phyloP scores from a whole-genome alignment of 2,113 vertebrate species.

The Alligator mississippiensis region DNA sequence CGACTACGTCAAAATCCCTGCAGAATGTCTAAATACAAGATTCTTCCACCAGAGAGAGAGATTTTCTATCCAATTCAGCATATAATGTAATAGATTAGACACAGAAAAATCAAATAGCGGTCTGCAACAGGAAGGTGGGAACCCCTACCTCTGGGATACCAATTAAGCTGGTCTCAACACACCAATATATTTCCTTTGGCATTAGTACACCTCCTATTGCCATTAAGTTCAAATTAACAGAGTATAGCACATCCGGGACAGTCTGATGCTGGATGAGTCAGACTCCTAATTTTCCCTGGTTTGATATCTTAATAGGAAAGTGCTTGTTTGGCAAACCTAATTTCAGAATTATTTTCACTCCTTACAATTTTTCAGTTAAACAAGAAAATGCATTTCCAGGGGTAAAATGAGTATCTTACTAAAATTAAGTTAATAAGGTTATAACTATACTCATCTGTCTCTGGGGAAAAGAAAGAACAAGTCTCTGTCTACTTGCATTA shows the following conservation, averaged over 20 bases:
- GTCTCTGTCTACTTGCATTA: fast-evolving
- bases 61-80: not conserved
- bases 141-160: not conserved
- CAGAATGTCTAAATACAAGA: not conserved
- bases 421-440: not conserved
- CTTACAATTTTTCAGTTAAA: not conserved
- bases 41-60: fast-evolving
- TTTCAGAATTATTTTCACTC: not conserved
- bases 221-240: not conserved
- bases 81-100: not conserved
- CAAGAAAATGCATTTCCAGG: not conserved
- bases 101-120: not conserved
- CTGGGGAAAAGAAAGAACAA: not conserved
- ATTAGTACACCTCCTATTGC: not conserved
- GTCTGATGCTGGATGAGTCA: not conserved
- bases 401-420: not conserved
- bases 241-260: not conserved
- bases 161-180: not conserved
- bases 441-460: not conserved
- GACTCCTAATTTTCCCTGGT: not conserved
- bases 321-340: not conserved
- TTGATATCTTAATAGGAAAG: not conserved
- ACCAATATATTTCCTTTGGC: not conserved
- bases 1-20: not conserved
- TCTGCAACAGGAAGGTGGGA: not conserved